Percentiles rank a stretch among this genome's conserved stretches.
These are phyloP conservation scores for Sebastes diaconus DNA, from an alignment of 2,797 vertebrate species.

Conservation along the genomic window DNA sequence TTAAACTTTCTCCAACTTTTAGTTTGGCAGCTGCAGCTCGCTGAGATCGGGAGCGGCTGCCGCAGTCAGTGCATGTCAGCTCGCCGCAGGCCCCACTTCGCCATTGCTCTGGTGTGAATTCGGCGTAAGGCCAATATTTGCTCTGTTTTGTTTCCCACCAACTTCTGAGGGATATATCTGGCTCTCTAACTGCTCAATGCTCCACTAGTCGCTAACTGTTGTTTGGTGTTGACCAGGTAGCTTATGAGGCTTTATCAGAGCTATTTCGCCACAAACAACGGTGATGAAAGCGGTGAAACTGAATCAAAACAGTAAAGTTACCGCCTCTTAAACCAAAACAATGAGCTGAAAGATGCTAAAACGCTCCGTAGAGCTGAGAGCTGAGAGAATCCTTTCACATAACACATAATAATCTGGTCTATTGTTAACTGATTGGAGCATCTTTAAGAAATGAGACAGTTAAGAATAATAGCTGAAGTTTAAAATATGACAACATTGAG, in stretches of 20 bases:
- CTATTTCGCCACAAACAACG: not conserved
- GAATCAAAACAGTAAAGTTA: not conserved
- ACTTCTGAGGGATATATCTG: not conserved
- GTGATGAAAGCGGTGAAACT: not conserved
- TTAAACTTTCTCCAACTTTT: too few relatives aligned
- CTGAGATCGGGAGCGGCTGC: too few relatives aligned
- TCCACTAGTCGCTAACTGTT: not conserved
- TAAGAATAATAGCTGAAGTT: not conserved
- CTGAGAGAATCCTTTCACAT: not conserved
- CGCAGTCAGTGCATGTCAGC: too few relatives aligned
- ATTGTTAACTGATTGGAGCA: not conserved
- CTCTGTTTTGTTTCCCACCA: not conserved
- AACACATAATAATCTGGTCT: not conserved
- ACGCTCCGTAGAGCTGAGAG: not conserved
- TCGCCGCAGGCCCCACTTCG: too few relatives aligned
- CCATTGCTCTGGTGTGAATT: too few relatives aligned
- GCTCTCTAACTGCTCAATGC: not conserved
- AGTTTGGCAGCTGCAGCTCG: too few relatives aligned
- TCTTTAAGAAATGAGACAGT: not conserved
- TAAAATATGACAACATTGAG: not conserved
- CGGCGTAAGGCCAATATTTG: not conserved
- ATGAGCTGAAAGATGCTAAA: constrained; percentile 11
- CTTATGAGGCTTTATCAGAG: not conserved
- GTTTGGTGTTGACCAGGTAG: not conserved
- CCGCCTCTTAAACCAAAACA: not conserved